phyloP scores from a whole-genome alignment of 2,888 invertebrate genomes.

The Ophraella communa region DNA sequence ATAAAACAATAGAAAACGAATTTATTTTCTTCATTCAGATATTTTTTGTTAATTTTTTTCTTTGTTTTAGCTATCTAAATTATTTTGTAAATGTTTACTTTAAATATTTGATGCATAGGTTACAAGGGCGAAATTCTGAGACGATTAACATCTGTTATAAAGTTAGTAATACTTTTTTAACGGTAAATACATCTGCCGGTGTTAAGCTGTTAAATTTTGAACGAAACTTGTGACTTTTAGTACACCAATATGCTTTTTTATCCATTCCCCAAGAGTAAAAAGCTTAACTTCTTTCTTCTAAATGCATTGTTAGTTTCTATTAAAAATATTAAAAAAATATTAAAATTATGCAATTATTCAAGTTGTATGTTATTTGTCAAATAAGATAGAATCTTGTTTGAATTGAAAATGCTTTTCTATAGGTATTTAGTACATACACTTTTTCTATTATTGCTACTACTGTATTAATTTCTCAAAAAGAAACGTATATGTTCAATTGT shows the following conservation, averaged over 20 bases:
- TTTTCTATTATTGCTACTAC: neutral
- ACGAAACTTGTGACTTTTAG: too few relatives aligned
- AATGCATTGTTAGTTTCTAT: neutral
- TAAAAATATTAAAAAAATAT: too few relatives aligned
- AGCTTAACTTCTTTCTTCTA: neutral
- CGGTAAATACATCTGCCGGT: neutral
- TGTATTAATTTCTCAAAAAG: neutral
- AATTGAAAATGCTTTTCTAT: neutral
- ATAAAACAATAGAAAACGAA: too few relatives aligned
- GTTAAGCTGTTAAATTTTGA: too few relatives aligned
- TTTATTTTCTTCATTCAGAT: too few relatives aligned
- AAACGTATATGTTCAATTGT: neutral
- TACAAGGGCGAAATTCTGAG: neutral
- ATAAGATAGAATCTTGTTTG: neutral
- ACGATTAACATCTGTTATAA: neutral
- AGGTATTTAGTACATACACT: neutral
- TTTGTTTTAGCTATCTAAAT: too few relatives aligned
- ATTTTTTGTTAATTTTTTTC: too few relatives aligned
- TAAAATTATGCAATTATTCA: neutral
- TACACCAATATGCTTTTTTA: too few relatives aligned
- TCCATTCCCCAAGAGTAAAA: too few relatives aligned
- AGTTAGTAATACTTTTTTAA: neutral
- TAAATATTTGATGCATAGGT: neutral
- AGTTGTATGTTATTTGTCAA: neutral
- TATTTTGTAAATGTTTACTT: neutral